phyloP scores from a whole-genome alignment of 2,888 invertebrate genomes.

The Mimumesa dahlbomi region DNA sequence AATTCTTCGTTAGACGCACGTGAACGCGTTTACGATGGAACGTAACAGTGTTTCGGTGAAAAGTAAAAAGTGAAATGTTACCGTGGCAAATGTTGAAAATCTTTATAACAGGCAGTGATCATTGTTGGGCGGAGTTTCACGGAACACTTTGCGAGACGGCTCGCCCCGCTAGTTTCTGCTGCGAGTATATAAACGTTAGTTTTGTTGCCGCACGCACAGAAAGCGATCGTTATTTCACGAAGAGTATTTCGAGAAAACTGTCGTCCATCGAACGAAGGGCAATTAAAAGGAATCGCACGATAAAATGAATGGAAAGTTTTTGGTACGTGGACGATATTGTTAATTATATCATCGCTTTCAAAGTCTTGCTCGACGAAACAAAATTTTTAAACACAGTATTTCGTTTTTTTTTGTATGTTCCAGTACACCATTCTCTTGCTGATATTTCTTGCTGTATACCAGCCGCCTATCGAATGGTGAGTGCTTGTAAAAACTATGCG shows the following conservation, averaged over 20 bases:
- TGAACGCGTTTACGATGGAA: no score
- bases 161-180: conserved; percentile 63
- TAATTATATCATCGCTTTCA: no score
- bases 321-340: conserved; percentile 65
- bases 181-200: conserved; percentile 67
- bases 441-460: conserved; percentile 27
- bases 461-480: conserved; percentile 52
- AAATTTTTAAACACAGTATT: no score
- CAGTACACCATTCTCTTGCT: conserved; percentile 46
- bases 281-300: no score
- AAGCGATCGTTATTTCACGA: conserved; percentile 16
- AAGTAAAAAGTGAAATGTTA: conserved; percentile 33
- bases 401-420: no score
- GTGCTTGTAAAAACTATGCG: conserved; percentile 11
- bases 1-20: no score
- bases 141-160: conserved; percentile 63
- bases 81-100: background rate
- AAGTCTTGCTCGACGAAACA: no score
- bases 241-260: conserved; percentile 14
- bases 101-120: background rate
- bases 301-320: conserved; percentile 61
- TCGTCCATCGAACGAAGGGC: no score
- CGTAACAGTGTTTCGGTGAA: conserved; percentile 9
- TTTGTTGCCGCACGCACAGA: conserved; percentile 54
- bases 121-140: conserved; percentile 63